Conservation (phyloP, 2,113 vertebrate genomes). For the Archilochus colubris region DNA sequence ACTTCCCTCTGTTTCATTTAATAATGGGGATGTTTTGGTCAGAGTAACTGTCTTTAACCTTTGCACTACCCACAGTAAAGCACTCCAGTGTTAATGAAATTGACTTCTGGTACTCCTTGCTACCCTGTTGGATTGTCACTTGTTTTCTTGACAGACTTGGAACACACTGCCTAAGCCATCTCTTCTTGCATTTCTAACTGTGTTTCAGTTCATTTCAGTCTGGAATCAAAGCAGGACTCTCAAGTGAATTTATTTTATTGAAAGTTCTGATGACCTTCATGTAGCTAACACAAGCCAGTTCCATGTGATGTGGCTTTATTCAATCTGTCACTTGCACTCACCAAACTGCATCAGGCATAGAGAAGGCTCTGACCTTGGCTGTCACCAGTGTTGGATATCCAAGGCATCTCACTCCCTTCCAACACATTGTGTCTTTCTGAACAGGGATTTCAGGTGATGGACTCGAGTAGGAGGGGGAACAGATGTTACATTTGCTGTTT, state of each 20-base stretch:
- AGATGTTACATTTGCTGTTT: neutral
- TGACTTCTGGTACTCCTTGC: neutral
- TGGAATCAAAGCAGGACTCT: neutral
- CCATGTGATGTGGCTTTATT: neutral
- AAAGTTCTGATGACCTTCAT: neutral
- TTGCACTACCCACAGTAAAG: neutral
- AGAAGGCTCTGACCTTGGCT: neutral
- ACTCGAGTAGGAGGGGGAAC: neutral
- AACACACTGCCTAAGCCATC: neutral
- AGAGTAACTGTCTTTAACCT: neutral
- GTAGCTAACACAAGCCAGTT: neutral
- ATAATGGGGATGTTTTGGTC: neutral
- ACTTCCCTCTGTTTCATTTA: neutral
- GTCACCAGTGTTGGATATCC: neutral
- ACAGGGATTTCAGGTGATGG: neutral
- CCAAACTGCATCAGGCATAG: neutral
- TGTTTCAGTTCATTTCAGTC: neutral
- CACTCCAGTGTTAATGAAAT: neutral
- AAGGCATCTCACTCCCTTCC: neutral
- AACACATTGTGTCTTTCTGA: accelerated
- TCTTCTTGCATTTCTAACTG: neutral
- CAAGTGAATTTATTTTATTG: neutral
- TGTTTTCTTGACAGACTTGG: neutral
- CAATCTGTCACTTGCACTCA: neutral
- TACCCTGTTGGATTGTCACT: neutral